Percentiles rank a stretch among this genome's conserved stretches.
Evolutionary conservation across 2,797 vertebrate species (phyloP).

Genomic region (Chelon auratus): DNA sequence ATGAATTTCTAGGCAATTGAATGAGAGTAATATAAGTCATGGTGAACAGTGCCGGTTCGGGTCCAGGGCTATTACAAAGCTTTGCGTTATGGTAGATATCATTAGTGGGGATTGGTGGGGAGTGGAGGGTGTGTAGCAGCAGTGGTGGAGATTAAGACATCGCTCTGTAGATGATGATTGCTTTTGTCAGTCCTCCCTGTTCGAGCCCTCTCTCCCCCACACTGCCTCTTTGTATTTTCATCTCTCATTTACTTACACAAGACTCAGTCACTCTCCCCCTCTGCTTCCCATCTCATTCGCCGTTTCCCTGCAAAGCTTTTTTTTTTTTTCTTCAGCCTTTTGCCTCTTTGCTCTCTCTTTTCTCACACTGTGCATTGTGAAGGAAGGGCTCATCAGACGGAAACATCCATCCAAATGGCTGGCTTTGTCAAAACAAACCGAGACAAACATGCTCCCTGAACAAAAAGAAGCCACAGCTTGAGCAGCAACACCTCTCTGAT

Average conservation of each 20-base stretch:
- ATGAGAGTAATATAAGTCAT: slow-evolving; percentile 57
- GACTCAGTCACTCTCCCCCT: slow-evolving; percentile 50
- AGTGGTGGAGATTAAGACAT: slow-evolving; percentile 71
- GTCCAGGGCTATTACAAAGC: slow-evolving; percentile 69
- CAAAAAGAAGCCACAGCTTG: slow-evolving; percentile 64
- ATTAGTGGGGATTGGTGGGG: slow-evolving; percentile 65
- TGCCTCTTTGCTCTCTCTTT: slow-evolving; percentile 31
- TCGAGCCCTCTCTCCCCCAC: slow-evolving; percentile 44
- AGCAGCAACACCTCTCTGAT: slow-evolving; percentile 68
- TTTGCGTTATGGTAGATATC: slow-evolving; percentile 67
- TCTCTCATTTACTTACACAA: slow-evolving; percentile 73
- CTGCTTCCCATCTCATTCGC: slow-evolving; percentile 38
- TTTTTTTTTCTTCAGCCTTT: background rate
- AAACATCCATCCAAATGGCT: slow-evolving; percentile 68
- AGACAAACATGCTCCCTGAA: slow-evolving; percentile 51
- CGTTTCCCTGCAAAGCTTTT: background rate
- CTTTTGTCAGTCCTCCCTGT: slow-evolving; percentile 74
- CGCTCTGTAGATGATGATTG: slow-evolving; percentile 75
- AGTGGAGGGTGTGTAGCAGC: slow-evolving; percentile 54
- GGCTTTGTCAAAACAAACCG: slow-evolving; percentile 68
- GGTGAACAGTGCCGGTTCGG: slow-evolving; percentile 49
- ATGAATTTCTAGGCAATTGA: slow-evolving; percentile 56
- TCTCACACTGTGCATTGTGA: slow-evolving; percentile 54
- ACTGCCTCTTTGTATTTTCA: slow-evolving; percentile 72
- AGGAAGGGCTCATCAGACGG: slow-evolving; percentile 64